Evolutionary conservation across 2,797 vertebrate species (phyloP), one percentile per base, ranked within the genome.

Genomic region (Centroberyx gerrardi): DNA sequence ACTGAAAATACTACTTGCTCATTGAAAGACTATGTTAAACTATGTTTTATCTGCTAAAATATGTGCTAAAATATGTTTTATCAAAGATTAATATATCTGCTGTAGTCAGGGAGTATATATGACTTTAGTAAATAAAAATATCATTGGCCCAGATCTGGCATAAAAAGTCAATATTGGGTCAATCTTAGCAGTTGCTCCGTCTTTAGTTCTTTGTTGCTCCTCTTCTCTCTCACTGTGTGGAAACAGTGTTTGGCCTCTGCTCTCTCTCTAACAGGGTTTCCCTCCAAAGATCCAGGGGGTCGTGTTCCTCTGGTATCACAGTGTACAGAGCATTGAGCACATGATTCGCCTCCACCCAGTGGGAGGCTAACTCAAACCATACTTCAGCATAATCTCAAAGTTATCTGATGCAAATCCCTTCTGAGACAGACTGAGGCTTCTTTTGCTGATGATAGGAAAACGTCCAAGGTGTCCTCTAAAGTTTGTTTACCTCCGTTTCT

Each of bases 391-490:
- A 62, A 84, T 83, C 73, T 82, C 68, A 51, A 3, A 40, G 52
- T 65, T 74, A 85, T 91, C 69, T 69, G 28, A 90, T 85, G 88
- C 73, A 88, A 88, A 90, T 87, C 74, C n/a, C 49, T 78, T 27
- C 67, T 17, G 36, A 56, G 68, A 78, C 83, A 56, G 29, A n/a
- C n/a, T n/a, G 38, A 3, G 72, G 8, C 17, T 46, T 81, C 29
- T 83, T 84, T 69, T 89, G 76, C 83, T 87, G 84, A 88, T 75
- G 83, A 66, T 40, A 55, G 72, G 36, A 76, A 77, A 90, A 78
- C 4, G 0, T 58, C 63, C 76, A 88, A 88, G 89, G 88, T 90
- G 86, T 87, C 84, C 87, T 91, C 73, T 74, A 78, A 69, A 90
- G 72, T 86, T 86, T 80, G 71, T 90, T 87, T 89, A 82, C 78